Conservation (phyloP, 1,140 invertebrate species). For the Armadillidium nasatum region DNA sequence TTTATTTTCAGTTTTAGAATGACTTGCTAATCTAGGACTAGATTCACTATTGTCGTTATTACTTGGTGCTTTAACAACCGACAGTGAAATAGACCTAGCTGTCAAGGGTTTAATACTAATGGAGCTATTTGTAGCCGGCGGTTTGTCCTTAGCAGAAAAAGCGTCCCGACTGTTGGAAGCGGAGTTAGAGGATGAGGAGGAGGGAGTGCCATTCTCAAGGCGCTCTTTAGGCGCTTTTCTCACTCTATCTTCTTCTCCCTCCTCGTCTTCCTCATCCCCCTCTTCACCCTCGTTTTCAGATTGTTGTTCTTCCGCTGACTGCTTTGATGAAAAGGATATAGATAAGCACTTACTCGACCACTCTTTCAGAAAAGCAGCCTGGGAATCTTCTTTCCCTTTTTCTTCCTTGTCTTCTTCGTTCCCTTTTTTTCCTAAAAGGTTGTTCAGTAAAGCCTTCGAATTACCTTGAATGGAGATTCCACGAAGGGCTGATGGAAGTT, state of each 20-base stretch:
- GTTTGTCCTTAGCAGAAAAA: background rate
- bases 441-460: background rate
- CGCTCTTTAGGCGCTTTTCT: background rate
- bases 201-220: slow-evolving; percentile 12
- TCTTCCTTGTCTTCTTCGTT: background rate
- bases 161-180: slow-evolving; percentile 19
- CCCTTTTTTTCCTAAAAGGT: background rate
- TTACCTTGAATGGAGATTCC: background rate
- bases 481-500: background rate
- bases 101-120: background rate
- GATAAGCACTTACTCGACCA: background rate
- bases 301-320: slow-evolving; percentile 13
- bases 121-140: background rate
- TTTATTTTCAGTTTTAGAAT: no score
- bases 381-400: background rate
- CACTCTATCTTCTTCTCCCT: background rate
- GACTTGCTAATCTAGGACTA: no score
- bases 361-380: background rate
- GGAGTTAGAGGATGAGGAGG: slow-evolving; percentile 17
- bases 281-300: slow-evolving; percentile 1
- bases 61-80: no score
- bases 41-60: no score
- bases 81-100: background rate
- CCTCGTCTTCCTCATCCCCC: background rate
- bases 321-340: background rate